Evolutionary conservation across 1,140 invertebrate species (phyloP).

Genomic region (Micrasema minimum): DNA sequence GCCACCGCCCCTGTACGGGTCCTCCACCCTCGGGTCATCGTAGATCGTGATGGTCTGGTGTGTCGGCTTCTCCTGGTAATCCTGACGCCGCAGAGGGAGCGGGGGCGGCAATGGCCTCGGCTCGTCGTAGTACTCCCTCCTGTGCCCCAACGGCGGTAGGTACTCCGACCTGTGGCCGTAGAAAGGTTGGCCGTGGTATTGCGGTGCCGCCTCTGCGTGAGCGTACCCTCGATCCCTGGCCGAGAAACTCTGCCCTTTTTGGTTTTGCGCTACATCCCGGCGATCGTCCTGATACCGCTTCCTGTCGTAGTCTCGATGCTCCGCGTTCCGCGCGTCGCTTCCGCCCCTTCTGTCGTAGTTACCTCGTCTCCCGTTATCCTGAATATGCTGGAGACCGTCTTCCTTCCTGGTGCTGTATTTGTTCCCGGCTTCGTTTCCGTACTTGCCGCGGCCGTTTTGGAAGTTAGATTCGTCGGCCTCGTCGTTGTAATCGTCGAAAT

Average conservation of each 20-base stretch:
- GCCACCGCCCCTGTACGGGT: constrained; percentile 57
- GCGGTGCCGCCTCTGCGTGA: constrained; percentile 46
- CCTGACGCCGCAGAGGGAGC: constrained; percentile 58
- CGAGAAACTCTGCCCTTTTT: constrained; percentile 59
- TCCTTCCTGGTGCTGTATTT: constrained; percentile 64
- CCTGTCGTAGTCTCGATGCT: constrained; percentile 65
- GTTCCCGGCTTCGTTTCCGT: constrained; percentile 64
- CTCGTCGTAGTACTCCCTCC: constrained; percentile 48
- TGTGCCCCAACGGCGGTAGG: constrained; percentile 46
- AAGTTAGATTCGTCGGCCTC: constrained; percentile 67
- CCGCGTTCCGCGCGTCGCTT: constrained; percentile 61
- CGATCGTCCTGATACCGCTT: constrained; percentile 67
- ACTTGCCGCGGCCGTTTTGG: constrained; percentile 63
- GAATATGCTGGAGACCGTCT: constrained; percentile 60
- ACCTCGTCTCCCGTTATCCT: constrained; percentile 62
- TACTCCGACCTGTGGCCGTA: constrained; percentile 43
- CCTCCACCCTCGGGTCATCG: constrained; percentile 68
- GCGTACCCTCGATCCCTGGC: constrained; percentile 60
- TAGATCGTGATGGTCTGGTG: constrained; percentile 68
- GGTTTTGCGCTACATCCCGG: constrained; percentile 61
- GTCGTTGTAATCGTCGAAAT: constrained; percentile 72
- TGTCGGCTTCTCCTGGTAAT: constrained; percentile 60
- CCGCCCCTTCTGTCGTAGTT: constrained; percentile 66
- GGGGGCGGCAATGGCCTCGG: constrained; percentile 58
- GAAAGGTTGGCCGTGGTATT: constrained; percentile 56